Percentiles rank a stretch among this genome's conserved stretches.
Conservation (phyloP, 1,140 invertebrate species). For the Drosophila bifasciata region DNA sequence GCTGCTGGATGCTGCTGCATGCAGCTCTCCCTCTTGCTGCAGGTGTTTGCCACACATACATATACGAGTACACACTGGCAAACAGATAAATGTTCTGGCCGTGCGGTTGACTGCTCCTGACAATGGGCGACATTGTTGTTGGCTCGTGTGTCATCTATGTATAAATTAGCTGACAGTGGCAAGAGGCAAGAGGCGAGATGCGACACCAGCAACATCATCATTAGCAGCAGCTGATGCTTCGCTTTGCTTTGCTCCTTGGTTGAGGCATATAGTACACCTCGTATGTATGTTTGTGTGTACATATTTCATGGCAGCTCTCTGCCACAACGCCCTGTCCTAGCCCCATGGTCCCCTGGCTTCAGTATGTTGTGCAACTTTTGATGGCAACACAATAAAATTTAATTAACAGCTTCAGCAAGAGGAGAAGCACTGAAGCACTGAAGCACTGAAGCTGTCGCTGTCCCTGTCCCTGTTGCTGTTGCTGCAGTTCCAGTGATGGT, state of each 20-base stretch:
- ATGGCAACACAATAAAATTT: conserved; percentile 67
- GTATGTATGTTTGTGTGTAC: neutral
- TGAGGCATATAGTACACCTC: conserved; percentile 19
- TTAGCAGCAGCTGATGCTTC: conserved; percentile 46
- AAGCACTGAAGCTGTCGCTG: conserved; percentile 12
- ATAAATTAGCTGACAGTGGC: conserved; percentile 66
- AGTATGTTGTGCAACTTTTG: conserved; percentile 57
- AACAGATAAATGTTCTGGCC: conserved; percentile 61
- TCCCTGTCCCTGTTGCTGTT: neutral
- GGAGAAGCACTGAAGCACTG: conserved; percentile 15
- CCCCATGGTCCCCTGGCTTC: neutral
- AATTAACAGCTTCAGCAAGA: conserved; percentile 59
- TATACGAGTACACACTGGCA: conserved; percentile 21
- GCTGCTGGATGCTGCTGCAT: neutral
- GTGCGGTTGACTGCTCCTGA: conserved; percentile 39
- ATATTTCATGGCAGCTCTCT: conserved; percentile 32
- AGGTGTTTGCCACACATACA: conserved; percentile 28
- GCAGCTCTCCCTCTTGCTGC: conserved; percentile 16
- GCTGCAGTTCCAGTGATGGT: conserved; percentile 3
- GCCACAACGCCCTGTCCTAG: neutral
- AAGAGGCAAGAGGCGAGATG: neutral
- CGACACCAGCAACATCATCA: conserved; percentile 43
- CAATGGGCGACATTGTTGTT: conserved; percentile 50
- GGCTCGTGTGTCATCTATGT: conserved; percentile 49
- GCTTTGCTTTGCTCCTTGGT: neutral